Percentiles rank a stretch among this genome's conserved stretches.
These are phyloP conservation scores for Harmothoe impar DNA, from an alignment of 2,888 invertebrate species.

Conservation along the genomic window DNA sequence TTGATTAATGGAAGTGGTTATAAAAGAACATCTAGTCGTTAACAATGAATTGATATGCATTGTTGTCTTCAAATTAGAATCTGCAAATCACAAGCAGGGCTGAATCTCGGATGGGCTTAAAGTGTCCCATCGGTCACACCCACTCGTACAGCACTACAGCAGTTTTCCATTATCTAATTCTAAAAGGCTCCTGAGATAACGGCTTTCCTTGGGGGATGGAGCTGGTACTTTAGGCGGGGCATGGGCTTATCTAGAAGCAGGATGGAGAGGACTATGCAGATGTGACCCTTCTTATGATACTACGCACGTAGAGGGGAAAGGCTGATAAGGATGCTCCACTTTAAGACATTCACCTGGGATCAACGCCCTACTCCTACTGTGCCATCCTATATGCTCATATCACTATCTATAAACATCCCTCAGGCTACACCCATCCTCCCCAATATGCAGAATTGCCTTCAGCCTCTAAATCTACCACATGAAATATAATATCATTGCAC, in stretches of 20 bases:
- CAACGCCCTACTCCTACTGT: neutral
- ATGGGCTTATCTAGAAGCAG: neutral
- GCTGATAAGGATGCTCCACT: neutral
- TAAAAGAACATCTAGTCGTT: too few relatives aligned
- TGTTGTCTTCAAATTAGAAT: neutral
- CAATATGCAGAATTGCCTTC: too few relatives aligned
- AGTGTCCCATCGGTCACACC: conserved; percentile 15
- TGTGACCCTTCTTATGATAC: neutral
- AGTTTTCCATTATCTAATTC: conserved; percentile 42
- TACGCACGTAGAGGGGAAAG: neutral
- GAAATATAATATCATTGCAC: too few relatives aligned
- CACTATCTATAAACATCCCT: too few relatives aligned
- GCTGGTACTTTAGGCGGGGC: neutral
- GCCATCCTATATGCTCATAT: too few relatives aligned
- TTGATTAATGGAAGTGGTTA: too few relatives aligned
- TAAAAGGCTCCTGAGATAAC: neutral
- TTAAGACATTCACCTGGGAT: conserved; percentile 1
- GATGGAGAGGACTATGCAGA: neutral
- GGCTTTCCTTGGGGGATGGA: neutral
- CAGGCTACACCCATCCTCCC: too few relatives aligned
- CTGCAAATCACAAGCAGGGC: neutral
- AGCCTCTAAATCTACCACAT: too few relatives aligned
- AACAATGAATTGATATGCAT: neutral
- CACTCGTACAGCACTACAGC: neutral
- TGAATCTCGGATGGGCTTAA: neutral